phyloP scores from a whole-genome alignment of 1,140 invertebrate genomes.

The Drosophila kurseongensis region DNA sequence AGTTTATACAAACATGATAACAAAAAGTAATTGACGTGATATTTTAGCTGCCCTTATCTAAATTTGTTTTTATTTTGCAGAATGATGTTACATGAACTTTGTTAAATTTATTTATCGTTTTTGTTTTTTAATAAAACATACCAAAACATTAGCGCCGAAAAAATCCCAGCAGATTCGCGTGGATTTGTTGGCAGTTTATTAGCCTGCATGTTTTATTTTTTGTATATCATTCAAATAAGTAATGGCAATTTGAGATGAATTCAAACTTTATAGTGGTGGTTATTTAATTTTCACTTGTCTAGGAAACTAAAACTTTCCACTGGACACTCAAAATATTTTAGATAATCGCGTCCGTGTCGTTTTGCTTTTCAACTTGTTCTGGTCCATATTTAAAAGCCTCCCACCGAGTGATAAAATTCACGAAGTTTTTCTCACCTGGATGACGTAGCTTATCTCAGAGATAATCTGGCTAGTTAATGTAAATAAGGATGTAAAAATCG shows the following conservation, averaged over 20 bases:
- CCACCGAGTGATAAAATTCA: constrained; percentile 24
- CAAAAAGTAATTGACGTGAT: constrained; percentile 5
- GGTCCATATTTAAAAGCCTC: constrained; percentile 20
- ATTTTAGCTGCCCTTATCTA: constrained; percentile 5
- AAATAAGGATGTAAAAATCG: constrained; percentile 3
- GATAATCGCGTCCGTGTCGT: constrained; percentile 25
- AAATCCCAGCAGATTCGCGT: constrained; percentile 58
- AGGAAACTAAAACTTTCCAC: constrained; percentile 7
- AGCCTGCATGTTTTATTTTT: constrained; percentile 33
- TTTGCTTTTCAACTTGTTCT: constrained; percentile 24
- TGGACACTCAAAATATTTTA: not conserved
- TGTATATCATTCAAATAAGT: not conserved
- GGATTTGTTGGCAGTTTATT: constrained; percentile 67
- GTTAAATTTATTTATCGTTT: not conserved
- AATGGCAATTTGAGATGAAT: not conserved
- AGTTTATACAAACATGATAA: constrained; percentile 13
- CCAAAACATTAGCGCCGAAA: constrained; percentile 70
- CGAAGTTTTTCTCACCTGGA: constrained; percentile 35
- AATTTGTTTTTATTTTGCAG: not conserved
- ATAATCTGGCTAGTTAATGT: constrained; percentile 19
- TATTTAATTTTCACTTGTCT: not conserved
- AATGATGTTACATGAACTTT: not conserved
- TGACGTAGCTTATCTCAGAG: constrained; percentile 31
- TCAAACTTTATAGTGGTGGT: not conserved
- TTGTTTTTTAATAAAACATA: constrained; percentile 20